phyloP scores from a whole-genome alignment of 2,113 vertebrate species.

The Colaptes auratus region DNA sequence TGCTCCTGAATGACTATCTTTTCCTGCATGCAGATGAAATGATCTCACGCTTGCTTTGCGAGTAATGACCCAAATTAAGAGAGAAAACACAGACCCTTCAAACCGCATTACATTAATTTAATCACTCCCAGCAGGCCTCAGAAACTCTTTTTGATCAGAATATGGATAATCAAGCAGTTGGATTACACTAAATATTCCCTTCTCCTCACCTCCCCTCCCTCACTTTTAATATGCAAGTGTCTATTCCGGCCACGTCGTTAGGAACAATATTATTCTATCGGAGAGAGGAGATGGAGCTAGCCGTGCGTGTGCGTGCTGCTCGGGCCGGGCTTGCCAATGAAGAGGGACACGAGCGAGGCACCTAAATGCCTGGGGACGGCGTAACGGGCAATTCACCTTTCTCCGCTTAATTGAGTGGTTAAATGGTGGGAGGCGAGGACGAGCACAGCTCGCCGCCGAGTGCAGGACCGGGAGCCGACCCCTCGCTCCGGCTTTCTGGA shows the following conservation, averaged over 20 bases:
- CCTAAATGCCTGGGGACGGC: slow-evolving; percentile 63
- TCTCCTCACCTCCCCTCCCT: slow-evolving; percentile 71
- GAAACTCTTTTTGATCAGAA: slow-evolving; percentile 86
- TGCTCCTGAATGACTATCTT: slow-evolving; percentile 75
- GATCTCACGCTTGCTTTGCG: slow-evolving; percentile 89
- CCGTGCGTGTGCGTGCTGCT: slow-evolving; percentile 79
- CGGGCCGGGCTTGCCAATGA: slow-evolving; percentile 80
- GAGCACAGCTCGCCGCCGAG: slow-evolving; percentile 22
- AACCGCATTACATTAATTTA: slow-evolving; percentile 92
- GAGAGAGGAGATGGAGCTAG: slow-evolving; percentile 68
- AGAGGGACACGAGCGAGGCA: slow-evolving; percentile 70
- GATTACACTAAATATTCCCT: slow-evolving; percentile 79
- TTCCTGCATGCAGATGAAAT: slow-evolving; percentile 80
- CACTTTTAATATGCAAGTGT: slow-evolving; percentile 81
- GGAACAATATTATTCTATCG: slow-evolving; percentile 84
- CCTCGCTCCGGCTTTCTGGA: slow-evolving; percentile 15
- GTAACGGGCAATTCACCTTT: slow-evolving; percentile 44
- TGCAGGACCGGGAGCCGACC: slow-evolving; percentile 7
- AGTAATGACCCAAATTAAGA: slow-evolving; percentile 95
- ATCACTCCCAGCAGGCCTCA: slow-evolving; percentile 86
- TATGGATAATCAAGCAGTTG: slow-evolving; percentile 90
- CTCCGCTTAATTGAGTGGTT: slow-evolving; percentile 59
- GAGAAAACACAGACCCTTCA: slow-evolving; percentile 92
- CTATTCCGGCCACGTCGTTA: slow-evolving; percentile 90
- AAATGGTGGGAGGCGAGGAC: slow-evolving; percentile 44